Base-by-base conservation (phyloP, 2,888 invertebrate genomes). In the Dryocosmus kuriphilus region DNA sequence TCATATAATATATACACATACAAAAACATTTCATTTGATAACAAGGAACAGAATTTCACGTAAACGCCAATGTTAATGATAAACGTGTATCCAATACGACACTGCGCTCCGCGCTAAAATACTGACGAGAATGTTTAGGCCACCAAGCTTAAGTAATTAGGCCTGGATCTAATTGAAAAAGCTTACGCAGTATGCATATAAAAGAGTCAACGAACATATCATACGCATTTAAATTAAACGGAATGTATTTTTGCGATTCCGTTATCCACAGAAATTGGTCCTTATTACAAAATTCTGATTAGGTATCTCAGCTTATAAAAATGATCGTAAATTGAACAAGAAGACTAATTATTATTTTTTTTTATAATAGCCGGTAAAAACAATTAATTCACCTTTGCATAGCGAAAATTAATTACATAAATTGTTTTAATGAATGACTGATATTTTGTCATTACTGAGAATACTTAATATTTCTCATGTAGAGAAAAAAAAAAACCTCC, bases 21-120 rank as follows among this genome's bases (percentile, higher is more conserved):
- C 60, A 60, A 60, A 60, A 60, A 60, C 16, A 60, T 60, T 60
- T 60, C 60, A 60, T 27, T 60, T 60, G 60, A 60, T 60, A 60
- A 60, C 60, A 60, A 16, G 22, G 60, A 60, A 27, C 27, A 60
- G 60, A 60, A 60, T 60, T 60, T 60, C 60, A 60, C 60, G 60
- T 60, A 27, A 27, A 27, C 60, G 27, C 60, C 57, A 60, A 60
- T 57, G 57, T 57, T 24, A 57, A 57, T 57, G 24, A 24, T 57
- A 60, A 55, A 22, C n/a, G 16, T 60, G 60, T 60, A 27, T 60
- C 27, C 24, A 27, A 60, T 27, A 16, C 24, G 16, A 27, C 27
- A 60, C 27, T 24, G 16, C 27, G 60, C 60, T 14, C 14, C 22
- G 11, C 24, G 16, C 3, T 60, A 16, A 60, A 60, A 60, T 60